Conservation (phyloP, 2,113 vertebrate species). For the Martes martes region DNA sequence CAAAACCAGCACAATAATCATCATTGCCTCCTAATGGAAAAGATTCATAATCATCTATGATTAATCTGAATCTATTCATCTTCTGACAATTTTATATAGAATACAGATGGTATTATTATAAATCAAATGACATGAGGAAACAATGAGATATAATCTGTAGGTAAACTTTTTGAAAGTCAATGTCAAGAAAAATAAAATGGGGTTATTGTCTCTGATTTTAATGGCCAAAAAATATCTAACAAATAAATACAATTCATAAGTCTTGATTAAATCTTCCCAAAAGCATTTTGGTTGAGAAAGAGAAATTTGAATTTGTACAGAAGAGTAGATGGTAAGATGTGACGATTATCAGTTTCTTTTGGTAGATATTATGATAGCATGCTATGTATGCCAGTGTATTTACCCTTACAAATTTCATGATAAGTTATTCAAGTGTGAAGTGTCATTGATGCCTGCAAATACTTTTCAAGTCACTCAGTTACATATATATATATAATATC, state of each 20-base stretch:
- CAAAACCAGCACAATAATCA: background rate
- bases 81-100: background rate
- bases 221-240: background rate
- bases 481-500: too few relatives aligned
- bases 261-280: background rate
- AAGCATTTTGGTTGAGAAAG: background rate
- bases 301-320: background rate
- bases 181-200: background rate
- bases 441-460: background rate
- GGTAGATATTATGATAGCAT: background rate
- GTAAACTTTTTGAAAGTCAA: background rate
- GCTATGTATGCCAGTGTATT: background rate
- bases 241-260: background rate
- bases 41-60: background rate
- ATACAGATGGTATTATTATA: background rate
- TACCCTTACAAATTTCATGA: background rate
- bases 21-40: background rate
- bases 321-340: background rate
- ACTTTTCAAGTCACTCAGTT: background rate
- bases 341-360: background rate
- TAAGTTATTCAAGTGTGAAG: background rate
- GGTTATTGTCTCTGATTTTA: background rate
- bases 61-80: background rate
- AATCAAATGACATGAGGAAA: background rate
- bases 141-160: background rate